Evolutionary conservation across 2,888 invertebrate genomes (phyloP).

Genomic region (Orthosia gothica): DNA sequence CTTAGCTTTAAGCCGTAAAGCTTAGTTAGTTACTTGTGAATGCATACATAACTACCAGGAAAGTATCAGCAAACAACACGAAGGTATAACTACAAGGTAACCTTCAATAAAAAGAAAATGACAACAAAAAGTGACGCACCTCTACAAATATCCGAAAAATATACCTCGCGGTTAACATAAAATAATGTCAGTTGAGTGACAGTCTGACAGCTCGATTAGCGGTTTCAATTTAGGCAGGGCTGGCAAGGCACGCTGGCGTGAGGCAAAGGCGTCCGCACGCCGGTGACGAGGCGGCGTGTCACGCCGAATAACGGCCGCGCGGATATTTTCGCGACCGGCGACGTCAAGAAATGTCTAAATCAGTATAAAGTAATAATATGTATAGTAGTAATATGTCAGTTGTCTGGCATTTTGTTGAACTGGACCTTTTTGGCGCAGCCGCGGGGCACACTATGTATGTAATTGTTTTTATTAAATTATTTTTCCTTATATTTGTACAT

Average conservation of each 20-base stretch:
- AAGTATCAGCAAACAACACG: background rate
- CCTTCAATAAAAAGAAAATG: constrained; percentile 10
- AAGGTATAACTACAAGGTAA: background rate
- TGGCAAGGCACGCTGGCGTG: constrained; percentile 23
- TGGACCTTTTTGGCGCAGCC: no score
- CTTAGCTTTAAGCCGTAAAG: no score
- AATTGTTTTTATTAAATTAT: no score
- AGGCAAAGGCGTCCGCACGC: constrained; percentile 39
- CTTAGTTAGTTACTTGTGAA: no score
- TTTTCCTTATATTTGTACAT: no score
- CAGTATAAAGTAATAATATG: no score
- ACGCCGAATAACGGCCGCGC: constrained; percentile 44
- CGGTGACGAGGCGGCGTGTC: constrained; percentile 39
- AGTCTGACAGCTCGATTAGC: constrained; percentile 70
- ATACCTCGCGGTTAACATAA: constrained; percentile 51
- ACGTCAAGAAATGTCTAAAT: constrained; percentile 17
- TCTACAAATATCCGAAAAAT: constrained; percentile 65
- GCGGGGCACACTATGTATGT: no score
- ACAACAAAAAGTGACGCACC: constrained; percentile 38
- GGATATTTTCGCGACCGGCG: constrained; percentile 28
- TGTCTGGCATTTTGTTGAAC: no score
- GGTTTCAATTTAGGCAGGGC: constrained; percentile 68
- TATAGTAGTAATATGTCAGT: no score
- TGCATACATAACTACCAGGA: background rate
- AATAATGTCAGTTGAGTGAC: constrained; percentile 64